Percentiles rank a stretch among this genome's conserved stretches.
phyloP scores from a whole-genome alignment of 2,888 invertebrate genomes.

The Spatulosminthurus flaviceps region DNA sequence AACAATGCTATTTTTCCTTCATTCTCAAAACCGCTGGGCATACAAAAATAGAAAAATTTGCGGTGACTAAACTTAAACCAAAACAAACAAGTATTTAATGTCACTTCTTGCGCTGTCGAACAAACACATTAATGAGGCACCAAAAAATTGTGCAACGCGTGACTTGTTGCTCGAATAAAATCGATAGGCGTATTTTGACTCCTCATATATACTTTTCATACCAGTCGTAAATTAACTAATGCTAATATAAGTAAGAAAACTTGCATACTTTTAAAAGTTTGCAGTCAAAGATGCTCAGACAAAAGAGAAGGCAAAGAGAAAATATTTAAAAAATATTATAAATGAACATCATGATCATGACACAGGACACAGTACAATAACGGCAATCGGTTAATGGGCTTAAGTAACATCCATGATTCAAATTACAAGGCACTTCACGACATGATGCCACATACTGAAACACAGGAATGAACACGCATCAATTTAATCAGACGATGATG shows the following conservation, averaged over 20 bases:
- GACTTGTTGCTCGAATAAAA: not conserved
- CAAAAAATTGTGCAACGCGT: not conserved
- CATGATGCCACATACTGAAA: too few relatives aligned
- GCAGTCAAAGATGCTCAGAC: too few relatives aligned
- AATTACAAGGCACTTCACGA: not conserved
- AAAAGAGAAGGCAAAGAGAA: too few relatives aligned
- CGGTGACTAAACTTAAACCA: constrained; percentile 4
- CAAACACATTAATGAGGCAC: not conserved
- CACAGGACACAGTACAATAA: not conserved
- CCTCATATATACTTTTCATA: not conserved
- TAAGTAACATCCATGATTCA: not conserved
- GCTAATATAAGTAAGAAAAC: too few relatives aligned
- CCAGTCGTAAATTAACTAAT: not conserved
- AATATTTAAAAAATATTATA: too few relatives aligned
- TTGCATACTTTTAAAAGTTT: too few relatives aligned
- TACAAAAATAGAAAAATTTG: constrained; percentile 20
- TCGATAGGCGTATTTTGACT: not conserved
- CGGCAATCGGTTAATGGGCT: not conserved
- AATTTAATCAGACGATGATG: constrained; percentile 10
- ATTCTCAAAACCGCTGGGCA: not conserved
- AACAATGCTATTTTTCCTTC: not conserved
- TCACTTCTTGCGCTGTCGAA: not conserved
- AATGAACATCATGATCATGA: not conserved
- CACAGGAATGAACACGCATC: not conserved
- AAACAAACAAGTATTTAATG: not conserved